These are phyloP conservation scores for Chrysina gloriosa DNA, from an alignment of 2,888 invertebrate species.

Conservation along the genomic window DNA sequence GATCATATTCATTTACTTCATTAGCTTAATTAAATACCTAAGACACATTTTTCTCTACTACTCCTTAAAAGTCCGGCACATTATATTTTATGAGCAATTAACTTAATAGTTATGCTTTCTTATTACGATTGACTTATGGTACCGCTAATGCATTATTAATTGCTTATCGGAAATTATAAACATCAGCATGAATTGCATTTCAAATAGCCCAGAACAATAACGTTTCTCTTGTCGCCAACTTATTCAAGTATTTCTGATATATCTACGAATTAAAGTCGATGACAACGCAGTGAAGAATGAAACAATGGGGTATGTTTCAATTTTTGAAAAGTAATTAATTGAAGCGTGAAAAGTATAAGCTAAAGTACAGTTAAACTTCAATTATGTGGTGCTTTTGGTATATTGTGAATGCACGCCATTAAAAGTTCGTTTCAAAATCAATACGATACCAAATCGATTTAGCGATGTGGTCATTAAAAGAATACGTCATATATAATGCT, in stretches of 20 bases:
- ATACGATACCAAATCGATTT: too few relatives aligned
- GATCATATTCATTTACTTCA: conserved; percentile 36
- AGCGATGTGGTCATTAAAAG: too few relatives aligned
- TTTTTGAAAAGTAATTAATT: background rate
- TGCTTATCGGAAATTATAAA: conserved; percentile 14
- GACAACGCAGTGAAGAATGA: too few relatives aligned
- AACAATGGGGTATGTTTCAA: background rate
- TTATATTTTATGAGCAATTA: conserved; percentile 36
- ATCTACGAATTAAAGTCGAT: too few relatives aligned
- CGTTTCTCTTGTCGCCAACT: background rate
- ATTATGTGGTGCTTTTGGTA: too few relatives aligned
- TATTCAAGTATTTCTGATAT: too few relatives aligned
- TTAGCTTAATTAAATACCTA: conserved; percentile 39
- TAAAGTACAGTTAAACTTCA: too few relatives aligned
- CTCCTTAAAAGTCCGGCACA: background rate
- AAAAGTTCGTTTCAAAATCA: too few relatives aligned
- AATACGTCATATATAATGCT: too few relatives aligned
- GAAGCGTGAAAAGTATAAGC: too few relatives aligned
- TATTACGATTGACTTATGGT: conserved; percentile 16
- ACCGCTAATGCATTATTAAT: conserved; percentile 1
- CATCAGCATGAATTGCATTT: conserved; percentile 35
- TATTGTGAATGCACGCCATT: too few relatives aligned
- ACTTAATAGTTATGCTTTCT: conserved; percentile 32
- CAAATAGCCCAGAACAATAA: conserved; percentile 38
- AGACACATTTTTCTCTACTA: background rate